Evolutionary conservation across 2,113 vertebrate genomes (phyloP), one percentile per base, ranked within the genome.

Genomic region (Triplophysa tibetana): DNA sequence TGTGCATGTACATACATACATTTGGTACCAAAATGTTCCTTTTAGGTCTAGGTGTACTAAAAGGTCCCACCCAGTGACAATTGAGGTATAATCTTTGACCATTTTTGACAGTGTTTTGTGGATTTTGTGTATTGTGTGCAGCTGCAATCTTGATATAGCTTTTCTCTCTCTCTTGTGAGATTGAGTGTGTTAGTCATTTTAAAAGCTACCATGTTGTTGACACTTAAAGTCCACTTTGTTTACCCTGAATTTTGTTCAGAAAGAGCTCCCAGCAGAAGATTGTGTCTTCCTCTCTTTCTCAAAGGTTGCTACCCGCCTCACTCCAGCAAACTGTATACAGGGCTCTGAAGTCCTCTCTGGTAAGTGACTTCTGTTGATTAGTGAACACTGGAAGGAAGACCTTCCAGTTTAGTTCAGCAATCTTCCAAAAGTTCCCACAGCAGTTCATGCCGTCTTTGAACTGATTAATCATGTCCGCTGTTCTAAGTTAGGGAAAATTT

Each of bases 381-480:
- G 81, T 90, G 86, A 90, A 89, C 60, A 87, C 68, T 1, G 89
- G 86, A 5, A 75, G 52, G 64, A 90, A 90, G 41, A 52, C 13
- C 63, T 84, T 73, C 79, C 83, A 88, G 80, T 89, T 73, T 21
- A 70, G 73, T 79, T 64, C 75, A 1, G 89, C 17, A 24, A 50
- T 73, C 62, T 88, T 64, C 90, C 89, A 92, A 75, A 91, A 74
- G 16, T 82, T 88, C 21, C 88, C 87, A 60, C 89, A 90, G 75
- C 85, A 89, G 84, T 90, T 89, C 74, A 90, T 38, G 0, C 88
- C 90, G 13, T 87, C 82, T 0, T 48, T 86, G 48, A 92, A 90
- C 85, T 91, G 91, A 43, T 77, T 73, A 70, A 90, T 84, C 89
- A 89, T 88, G 58, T 82, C 86, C 63, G 85, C 79, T 75, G 87